phyloP scores from a whole-genome alignment of 2,797 vertebrate genomes.

The Arremon brunneinucha region DNA sequence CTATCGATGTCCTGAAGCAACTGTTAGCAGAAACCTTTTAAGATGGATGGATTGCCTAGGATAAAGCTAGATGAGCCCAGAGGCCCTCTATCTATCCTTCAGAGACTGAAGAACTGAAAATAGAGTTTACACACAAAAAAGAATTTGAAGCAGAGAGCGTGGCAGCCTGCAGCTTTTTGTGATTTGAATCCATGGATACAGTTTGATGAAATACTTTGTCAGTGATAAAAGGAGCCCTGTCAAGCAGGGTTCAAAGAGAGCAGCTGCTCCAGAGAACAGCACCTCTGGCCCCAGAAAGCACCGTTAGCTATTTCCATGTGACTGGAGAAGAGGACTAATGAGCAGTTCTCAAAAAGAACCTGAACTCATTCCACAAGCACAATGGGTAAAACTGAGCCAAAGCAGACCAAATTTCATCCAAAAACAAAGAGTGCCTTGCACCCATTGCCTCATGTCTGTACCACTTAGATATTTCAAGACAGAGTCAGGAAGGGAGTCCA shows the following conservation, averaged over 20 bases:
- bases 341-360: background rate
- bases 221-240: conserved; percentile 13
- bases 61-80: background rate
- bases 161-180: background rate
- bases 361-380: background rate
- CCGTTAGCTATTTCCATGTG: background rate
- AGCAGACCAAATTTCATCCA: background rate
- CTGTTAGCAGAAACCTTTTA: background rate
- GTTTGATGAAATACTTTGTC: background rate
- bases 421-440: background rate
- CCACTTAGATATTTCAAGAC: background rate
- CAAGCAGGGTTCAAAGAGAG: background rate
- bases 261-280: conserved; percentile 19
- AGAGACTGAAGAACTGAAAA: background rate
- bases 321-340: background rate
- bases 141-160: background rate
- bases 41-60: background rate
- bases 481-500: background rate
- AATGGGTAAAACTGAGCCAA: background rate
- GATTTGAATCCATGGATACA: background rate
- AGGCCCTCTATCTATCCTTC: background rate
- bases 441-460: background rate
- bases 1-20: fast-evolving
- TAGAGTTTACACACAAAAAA: background rate
- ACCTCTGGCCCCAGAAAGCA: background rate